A percentile compares a stretch with the other conserved stretches of the same genome.
Conservation (phyloP, 2,113 vertebrate species). For the Polypterus senegalus region DNA sequence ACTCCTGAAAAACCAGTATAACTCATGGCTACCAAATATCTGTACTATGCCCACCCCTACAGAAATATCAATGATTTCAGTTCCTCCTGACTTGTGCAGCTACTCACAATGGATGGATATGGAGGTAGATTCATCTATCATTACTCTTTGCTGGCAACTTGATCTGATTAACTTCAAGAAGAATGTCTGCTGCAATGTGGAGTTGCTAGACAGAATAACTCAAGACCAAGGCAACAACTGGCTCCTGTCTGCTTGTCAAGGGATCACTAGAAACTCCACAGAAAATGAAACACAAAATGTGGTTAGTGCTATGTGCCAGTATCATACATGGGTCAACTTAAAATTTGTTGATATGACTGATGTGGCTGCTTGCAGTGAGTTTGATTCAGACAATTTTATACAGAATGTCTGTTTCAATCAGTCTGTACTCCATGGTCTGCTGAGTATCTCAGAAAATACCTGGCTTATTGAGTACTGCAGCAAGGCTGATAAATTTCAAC, state of each 20-base stretch:
- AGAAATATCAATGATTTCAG: constrained; percentile 4
- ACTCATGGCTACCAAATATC: constrained; percentile 39
- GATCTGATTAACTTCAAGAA: constrained; percentile 40
- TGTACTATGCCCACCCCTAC: constrained; percentile 22
- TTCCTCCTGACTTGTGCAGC: constrained; percentile 36
- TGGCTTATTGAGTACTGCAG: constrained; percentile 49
- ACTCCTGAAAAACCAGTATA: constrained; percentile 23
- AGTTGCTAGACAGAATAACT: constrained; percentile 33
- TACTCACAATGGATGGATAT: constrained; percentile 38
- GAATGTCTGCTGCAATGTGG: constrained; percentile 42
- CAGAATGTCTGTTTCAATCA: constrained; percentile 41
- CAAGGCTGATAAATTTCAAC: constrained; percentile 30
- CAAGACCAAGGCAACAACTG: constrained; percentile 43
- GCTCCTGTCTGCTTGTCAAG: constrained; percentile 36
- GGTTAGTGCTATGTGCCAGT: constrained; percentile 32
- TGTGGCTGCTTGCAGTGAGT: constrained; percentile 46
- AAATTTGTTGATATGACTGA: constrained; percentile 52
- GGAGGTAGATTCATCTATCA: constrained; percentile 40
- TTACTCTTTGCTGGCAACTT: constrained; percentile 46
- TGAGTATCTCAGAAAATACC: constrained; percentile 48
- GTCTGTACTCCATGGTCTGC: constrained; percentile 40
- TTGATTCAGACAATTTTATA: constrained; percentile 47
- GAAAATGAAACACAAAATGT: constrained; percentile 7
- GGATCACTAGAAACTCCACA: constrained; percentile 7
- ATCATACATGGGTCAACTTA: constrained; percentile 44